These are phyloP conservation scores for Antheraea mylitta DNA, from an alignment of 1,140 invertebrate genomes.

Conservation along the genomic window DNA sequence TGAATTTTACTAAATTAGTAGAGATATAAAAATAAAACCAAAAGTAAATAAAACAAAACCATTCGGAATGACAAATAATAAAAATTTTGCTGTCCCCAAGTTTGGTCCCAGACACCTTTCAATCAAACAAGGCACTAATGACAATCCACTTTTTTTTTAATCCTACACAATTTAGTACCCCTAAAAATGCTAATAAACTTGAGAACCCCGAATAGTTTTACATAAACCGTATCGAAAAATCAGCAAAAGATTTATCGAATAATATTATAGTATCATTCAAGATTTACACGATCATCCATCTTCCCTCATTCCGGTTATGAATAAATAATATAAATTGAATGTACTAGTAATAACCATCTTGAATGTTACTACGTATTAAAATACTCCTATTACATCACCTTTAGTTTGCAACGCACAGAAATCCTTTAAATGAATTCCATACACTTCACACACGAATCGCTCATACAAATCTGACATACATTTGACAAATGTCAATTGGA, in stretches of 20 bases:
- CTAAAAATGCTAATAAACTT: not conserved
- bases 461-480: too few relatives aligned
- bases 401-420: not conserved
- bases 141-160: not conserved
- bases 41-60: not conserved
- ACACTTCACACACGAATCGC: too few relatives aligned
- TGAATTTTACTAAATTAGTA: too few relatives aligned
- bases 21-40: not conserved
- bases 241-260: not conserved
- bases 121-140: not conserved
- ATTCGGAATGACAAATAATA: slow-evolving; percentile 8
- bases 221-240: not conserved
- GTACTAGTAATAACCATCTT: not conserved
- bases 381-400: not conserved
- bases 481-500: too few relatives aligned
- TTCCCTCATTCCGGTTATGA: not conserved
- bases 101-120: slow-evolving; percentile 27
- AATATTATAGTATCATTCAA: not conserved
- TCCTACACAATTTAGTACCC: not conserved
- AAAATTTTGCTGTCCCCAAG: slow-evolving; percentile 24
- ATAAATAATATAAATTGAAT: not conserved
- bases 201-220: not conserved
- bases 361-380: not conserved
- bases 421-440: too few relatives aligned
- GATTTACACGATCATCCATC: not conserved